phyloP scores from a whole-genome alignment of 2,113 vertebrate genomes.

The Lonchura striata region DNA sequence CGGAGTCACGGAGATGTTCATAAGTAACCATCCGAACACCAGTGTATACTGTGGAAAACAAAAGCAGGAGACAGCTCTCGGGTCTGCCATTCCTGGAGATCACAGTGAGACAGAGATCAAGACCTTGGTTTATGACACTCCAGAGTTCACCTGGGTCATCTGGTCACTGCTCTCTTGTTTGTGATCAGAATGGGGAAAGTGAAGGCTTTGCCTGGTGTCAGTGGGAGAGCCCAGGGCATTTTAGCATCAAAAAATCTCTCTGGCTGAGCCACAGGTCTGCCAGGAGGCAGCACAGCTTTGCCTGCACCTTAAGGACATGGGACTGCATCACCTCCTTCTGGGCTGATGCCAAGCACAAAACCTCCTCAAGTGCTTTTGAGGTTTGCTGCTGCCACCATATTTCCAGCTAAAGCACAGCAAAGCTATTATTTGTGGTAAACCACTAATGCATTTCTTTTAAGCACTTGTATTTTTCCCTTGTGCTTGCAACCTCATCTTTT shows the following conservation, averaged over 20 bases:
- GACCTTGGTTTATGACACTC: not conserved
- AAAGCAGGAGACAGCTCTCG: not conserved
- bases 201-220: not conserved
- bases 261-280: not conserved
- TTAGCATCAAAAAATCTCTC: not conserved
- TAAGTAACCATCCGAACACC: slow-evolving; percentile 84
- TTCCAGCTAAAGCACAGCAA: not conserved
- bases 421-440: not conserved
- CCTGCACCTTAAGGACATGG: rapidly evolving
- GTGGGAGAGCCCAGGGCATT: not conserved
- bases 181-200: not conserved
- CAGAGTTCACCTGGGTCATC: not conserved
- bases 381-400: not conserved
- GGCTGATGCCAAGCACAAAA: not conserved
- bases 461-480: not conserved
- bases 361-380: not conserved
- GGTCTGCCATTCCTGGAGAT: not conserved
- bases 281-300: not conserved
- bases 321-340: not conserved
- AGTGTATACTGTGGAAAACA: slow-evolving; percentile 77
- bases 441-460: not conserved
- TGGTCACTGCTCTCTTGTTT: not conserved
- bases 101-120: not conserved
- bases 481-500: not conserved
- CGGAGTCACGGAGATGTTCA: slow-evolving; percentile 81